Conservation (phyloP, 2,113 vertebrate genomes). For the Panurus biarmicus region DNA sequence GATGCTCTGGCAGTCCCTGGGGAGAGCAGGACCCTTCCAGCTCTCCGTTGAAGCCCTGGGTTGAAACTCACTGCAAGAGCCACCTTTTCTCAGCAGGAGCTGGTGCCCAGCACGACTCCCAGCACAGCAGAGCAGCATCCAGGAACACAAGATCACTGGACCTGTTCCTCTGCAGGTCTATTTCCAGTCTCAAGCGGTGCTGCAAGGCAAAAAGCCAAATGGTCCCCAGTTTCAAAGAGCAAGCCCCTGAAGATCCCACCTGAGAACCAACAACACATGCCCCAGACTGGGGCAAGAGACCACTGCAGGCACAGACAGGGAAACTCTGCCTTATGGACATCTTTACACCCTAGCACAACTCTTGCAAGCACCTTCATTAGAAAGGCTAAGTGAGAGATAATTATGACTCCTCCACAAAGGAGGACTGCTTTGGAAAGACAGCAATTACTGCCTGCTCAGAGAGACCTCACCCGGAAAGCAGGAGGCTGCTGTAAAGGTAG, state of each 20-base stretch:
- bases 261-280: not conserved
- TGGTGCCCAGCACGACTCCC: rapidly evolving
- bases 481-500: not conserved
- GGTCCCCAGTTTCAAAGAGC: not conserved
- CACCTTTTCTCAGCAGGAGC: not conserved
- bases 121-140: not conserved
- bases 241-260: not conserved
- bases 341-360: not conserved
- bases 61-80: not conserved
- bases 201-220: not conserved
- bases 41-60: not conserved
- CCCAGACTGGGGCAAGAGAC: not conserved
- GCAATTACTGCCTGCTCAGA: not conserved
- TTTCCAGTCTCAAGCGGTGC: not conserved
- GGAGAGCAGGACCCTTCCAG: not conserved
- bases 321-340: not conserved
- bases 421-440: not conserved
- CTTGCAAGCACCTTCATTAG: not conserved
- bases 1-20: not conserved
- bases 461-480: not conserved
- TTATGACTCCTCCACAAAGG: not conserved
- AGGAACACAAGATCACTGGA: not conserved
- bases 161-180: not conserved
- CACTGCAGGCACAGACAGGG: not conserved
- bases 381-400: not conserved